Conservation (phyloP, 2,888 invertebrate genomes). For the Hirtodrosophila cameraria region DNA sequence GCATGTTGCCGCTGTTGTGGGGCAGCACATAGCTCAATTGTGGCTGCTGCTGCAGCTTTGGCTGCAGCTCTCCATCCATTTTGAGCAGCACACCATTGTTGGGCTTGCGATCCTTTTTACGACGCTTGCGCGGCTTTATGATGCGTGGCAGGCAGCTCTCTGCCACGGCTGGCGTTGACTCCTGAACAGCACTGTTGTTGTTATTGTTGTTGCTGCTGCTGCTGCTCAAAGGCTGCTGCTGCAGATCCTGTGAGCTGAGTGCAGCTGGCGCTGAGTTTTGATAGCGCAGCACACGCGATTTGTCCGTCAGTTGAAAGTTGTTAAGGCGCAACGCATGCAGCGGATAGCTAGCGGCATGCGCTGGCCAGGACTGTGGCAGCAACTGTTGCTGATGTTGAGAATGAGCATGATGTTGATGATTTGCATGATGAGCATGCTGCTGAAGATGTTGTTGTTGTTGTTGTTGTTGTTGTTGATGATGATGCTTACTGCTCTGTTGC, state of each 20-base stretch:
- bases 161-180: slow-evolving; percentile 65
- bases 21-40: slow-evolving; percentile 32
- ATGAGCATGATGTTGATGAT: slow-evolving; percentile 1
- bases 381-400: slow-evolving; percentile 60
- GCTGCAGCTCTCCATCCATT: slow-evolving; percentile 63
- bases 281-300: slow-evolving; percentile 74
- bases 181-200: slow-evolving; percentile 15
- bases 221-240: slow-evolving; percentile 20
- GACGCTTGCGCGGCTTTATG: slow-evolving; percentile 94
- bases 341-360: slow-evolving; percentile 44
- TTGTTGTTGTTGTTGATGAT: slow-evolving; percentile 83
- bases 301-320: slow-evolving; percentile 50
- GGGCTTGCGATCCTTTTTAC: slow-evolving; percentile 95
- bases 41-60: slow-evolving; percentile 43
- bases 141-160: slow-evolving; percentile 93
- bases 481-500: slow-evolving; percentile 60
- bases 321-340: slow-evolving; percentile 41
- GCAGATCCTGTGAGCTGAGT: slow-evolving; percentile 57
- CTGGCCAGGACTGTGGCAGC: slow-evolving; percentile 43
- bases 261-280: slow-evolving; percentile 78
- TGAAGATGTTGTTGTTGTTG: slow-evolving; percentile 82
- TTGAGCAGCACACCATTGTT: slow-evolving; percentile 84
- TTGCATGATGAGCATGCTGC: slow-evolving; percentile 18
- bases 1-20: slow-evolving; percentile 29
- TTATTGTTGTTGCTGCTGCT: slow-evolving; percentile 13